Evolutionary conservation across 2,888 invertebrate genomes (phyloP), one percentile per base, ranked within the genome.

Genomic region (Metallyticus violacea): DNA sequence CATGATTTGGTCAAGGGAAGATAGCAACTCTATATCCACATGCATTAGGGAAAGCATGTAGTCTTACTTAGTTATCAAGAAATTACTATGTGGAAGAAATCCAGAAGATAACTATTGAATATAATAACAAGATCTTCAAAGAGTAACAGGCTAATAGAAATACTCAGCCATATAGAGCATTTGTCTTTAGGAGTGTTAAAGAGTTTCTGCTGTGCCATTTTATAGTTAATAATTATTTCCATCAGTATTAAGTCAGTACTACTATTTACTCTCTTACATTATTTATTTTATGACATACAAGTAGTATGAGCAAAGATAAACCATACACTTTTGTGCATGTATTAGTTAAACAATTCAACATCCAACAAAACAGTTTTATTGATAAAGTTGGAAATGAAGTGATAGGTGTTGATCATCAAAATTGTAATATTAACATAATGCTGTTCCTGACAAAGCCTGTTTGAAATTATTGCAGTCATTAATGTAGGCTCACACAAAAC

Each of bases 1-100:
- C 83, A 27, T 77, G 28, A 83, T 77, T 83, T 28, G n/a, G 76
- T 82, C 62, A 82, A 82, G 82, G 82, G 76, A 83, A 83, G 29
- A 62, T 28, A 28, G 77, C 77, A 77, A 40, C 6, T 77, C 62
- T 28, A 77, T 7, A 15, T 4, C 3, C 15, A 62, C 40, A 62
- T 62, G 40, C 40, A 62, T 62, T 62, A 62, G 22, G 22, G 15
- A 15, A 29, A 5, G 15, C n/a, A 15, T 25, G 40, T n/a, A 6
- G 22, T 81, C n/a, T 81, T 27, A 30, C 26, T 79, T 80, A 28
- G 29, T 81, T 77, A 77, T 77, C 77, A 83, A 77, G n/a, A 28
- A 27, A 77, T 83, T 77, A 2, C 83, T 29, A 83, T 28, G 25
- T 29, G 25, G 81, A n/a, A 81, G 25, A 81, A 81, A 77, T 83